A percentile compares a stretch with the other conserved stretches of the same genome.
These are phyloP conservation scores for Corapipo altera DNA, from an alignment of 2,113 vertebrate species.

Conservation along the genomic window DNA sequence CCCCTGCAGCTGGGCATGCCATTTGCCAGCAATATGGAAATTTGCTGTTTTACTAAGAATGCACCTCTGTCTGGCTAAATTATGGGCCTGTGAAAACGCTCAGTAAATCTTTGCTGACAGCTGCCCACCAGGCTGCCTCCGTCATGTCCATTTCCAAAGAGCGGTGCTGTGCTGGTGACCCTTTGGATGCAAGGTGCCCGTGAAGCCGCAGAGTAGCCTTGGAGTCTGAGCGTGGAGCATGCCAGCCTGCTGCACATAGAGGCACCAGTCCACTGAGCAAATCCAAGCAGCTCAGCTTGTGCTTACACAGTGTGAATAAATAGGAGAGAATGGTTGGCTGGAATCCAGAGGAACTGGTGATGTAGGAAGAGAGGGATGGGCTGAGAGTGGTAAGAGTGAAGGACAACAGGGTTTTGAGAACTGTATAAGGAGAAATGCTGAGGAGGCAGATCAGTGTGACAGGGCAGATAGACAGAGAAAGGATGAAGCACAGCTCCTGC, in stretches of 20 bases:
- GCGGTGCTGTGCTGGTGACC: not conserved
- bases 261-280: not conserved
- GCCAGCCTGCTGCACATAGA: not conserved
- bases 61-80: not conserved
- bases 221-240: not conserved
- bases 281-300: not conserved
- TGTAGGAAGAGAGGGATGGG: not conserved
- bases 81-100: not conserved
- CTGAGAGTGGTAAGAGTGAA: not conserved
- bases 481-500: not conserved
- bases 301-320: not conserved
- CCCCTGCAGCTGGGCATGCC: not conserved
- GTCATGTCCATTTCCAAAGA: not conserved
- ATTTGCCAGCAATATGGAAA: not conserved
- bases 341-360: not conserved
- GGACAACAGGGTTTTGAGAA: not conserved
- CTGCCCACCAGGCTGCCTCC: not conserved
- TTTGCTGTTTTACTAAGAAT: not conserved
- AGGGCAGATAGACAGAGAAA: not conserved
- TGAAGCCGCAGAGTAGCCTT: not conserved
- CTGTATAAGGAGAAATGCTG: not conserved
- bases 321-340: not conserved
- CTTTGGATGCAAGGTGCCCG: fast-evolving
- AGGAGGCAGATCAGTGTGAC: not conserved
- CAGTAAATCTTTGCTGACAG: not conserved